phyloP scores from a whole-genome alignment of 2,888 invertebrate genomes.

The Thecocarcelia acutangulata region DNA sequence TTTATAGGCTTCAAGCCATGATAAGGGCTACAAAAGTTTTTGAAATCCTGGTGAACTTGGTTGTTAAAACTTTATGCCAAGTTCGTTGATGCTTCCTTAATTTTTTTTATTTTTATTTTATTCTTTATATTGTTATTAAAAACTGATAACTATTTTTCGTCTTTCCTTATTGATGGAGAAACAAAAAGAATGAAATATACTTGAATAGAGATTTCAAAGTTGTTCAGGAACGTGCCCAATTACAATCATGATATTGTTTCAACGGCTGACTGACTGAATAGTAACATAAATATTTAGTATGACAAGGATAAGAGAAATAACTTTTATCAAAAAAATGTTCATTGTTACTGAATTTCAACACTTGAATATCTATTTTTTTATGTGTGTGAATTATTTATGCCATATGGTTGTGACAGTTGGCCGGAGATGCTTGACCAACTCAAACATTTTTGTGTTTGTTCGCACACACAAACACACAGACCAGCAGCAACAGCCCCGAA shows the following conservation, averaged over 20 bases:
- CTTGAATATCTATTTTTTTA: conserved; percentile 29
- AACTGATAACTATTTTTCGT: too few species aligned
- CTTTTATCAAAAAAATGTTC: conserved; percentile 9
- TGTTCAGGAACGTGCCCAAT: conserved; percentile 58
- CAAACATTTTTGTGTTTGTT: neutral
- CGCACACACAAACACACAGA: neutral
- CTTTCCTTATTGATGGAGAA: too few species aligned
- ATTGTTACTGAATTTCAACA: conserved; percentile 11
- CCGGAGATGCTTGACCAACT: conserved; percentile 23
- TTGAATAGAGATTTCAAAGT: conserved; percentile 33
- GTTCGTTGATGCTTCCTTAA: too few species aligned
- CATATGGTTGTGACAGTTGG: conserved; percentile 43
- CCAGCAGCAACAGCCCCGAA: neutral
- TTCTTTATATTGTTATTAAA: too few species aligned
- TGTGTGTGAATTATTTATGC: conserved; percentile 38
- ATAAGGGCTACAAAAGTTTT: too few species aligned
- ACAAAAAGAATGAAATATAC: neutral
- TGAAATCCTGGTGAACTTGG: too few species aligned
- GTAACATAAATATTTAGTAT: conserved; percentile 30
- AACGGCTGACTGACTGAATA: conserved; percentile 1
- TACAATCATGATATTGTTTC: conserved; percentile 55
- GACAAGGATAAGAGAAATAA: conserved; percentile 20
- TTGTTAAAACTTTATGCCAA: too few species aligned
- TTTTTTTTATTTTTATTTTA: too few species aligned
- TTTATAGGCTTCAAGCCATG: too few species aligned